Base-by-base conservation (phyloP, 2,888 invertebrate species). In the Carabus problematicus region DNA sequence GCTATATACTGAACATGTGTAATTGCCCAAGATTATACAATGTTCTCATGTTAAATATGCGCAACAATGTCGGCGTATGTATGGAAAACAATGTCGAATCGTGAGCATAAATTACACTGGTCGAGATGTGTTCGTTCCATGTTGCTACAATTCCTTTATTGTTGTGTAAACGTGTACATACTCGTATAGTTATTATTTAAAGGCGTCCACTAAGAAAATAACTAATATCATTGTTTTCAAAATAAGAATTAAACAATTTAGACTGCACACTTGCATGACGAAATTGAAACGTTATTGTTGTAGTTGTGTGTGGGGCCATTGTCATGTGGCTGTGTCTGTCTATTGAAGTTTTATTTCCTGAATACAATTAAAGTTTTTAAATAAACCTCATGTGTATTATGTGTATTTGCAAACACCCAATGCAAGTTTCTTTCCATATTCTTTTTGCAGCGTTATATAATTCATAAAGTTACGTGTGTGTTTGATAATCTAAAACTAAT, bases 1-100 rank as follows among this genome's bases (percentile, higher is more conserved):
- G 11, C 42, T 18, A 16, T 45, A 43, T 43, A 19, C 42, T 18
- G n/a, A 60, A 16, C 60, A 60, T 45, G 60, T 9, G 29, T 60
- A 45, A 42, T 18, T 60, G 16, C 45, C 6, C 29, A 29, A 29
- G 29, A 60, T 60, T 43, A 60, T 29, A 29, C 43, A 43, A 60
- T 43, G 43, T 61, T 61, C 61, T 39, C 61, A 61, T 61, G 49
- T 12, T 49, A 9, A 39, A 9, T 12, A 60, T 43, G 45, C 45
- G 42, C 39, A 55, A 55, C 55, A 55, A 55, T 55, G 55, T 56
- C 16, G 12, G 16, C 56, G n/a, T 14, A 56, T 61, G 61, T 4
- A 29, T 29, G 29, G 18, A 42, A 61, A 61, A 61, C 61, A 61
- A 61, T 61, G 42, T 49, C 49, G 39, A 47, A 60, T 60, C 19